Conservation (phyloP, 1,140 invertebrate genomes). For the Drosophila setifemur region DNA sequence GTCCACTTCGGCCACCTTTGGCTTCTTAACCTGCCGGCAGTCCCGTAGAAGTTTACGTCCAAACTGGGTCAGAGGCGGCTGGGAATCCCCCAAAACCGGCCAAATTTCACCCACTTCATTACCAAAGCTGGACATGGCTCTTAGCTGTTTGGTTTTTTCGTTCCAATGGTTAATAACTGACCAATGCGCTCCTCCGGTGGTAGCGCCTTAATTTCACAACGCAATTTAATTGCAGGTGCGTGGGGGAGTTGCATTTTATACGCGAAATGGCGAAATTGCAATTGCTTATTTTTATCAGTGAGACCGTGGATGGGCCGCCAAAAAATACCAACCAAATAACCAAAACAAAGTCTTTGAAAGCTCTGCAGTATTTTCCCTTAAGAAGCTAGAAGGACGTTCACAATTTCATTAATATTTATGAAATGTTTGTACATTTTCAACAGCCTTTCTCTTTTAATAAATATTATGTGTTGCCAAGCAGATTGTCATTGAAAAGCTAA, state of each 20-base stretch:
- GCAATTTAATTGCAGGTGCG: not conserved
- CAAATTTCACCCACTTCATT: slow-evolving; percentile 44
- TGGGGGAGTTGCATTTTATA: not conserved
- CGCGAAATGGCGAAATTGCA: not conserved
- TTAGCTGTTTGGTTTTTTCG: not conserved
- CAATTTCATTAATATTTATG: too few relatives aligned
- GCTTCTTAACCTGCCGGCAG: slow-evolving; percentile 27
- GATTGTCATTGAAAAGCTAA: too few relatives aligned
- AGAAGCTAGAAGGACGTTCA: too few relatives aligned
- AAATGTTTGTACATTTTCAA: too few relatives aligned
- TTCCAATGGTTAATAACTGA: too few relatives aligned
- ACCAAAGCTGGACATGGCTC: slow-evolving; percentile 47
- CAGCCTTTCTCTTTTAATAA: too few relatives aligned
- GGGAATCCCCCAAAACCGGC: slow-evolving; percentile 18
- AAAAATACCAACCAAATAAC: too few relatives aligned
- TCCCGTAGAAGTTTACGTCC: slow-evolving; percentile 25
- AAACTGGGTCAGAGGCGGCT: slow-evolving; percentile 22
- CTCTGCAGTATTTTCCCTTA: too few relatives aligned
- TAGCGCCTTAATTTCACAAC: not conserved
- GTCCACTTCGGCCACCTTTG: not conserved
- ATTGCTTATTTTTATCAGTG: not conserved
- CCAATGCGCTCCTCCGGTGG: too few relatives aligned
- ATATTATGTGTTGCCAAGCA: too few relatives aligned
- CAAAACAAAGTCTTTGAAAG: too few relatives aligned
- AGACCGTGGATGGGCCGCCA: not conserved